A percentile compares a stretch with the other conserved stretches of the same genome.
phyloP scores from a whole-genome alignment of 2,797 vertebrate genomes.

The Tokudaia tokunoshimensis region DNA sequence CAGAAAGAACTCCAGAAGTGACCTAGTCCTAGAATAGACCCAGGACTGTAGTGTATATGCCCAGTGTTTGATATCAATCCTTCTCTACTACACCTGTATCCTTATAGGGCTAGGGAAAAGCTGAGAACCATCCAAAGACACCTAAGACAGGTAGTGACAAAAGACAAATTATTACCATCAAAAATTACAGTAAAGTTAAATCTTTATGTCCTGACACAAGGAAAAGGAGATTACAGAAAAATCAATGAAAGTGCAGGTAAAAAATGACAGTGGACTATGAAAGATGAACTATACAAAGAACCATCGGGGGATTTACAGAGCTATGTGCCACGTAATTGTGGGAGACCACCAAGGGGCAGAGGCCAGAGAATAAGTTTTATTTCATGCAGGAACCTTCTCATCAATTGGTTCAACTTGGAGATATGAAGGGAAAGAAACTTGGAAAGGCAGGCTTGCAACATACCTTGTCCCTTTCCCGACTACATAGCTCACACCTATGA shows the following conservation, averaged over 20 bases:
- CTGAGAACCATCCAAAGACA: neutral
- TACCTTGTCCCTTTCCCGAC: neutral
- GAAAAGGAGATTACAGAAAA: neutral
- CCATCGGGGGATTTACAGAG: neutral
- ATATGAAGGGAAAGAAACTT: neutral
- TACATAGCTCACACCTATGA: neutral
- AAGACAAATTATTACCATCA: neutral
- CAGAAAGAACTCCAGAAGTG: neutral
- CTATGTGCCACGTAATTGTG: fast-evolving
- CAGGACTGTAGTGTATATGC: neutral
- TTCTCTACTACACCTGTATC: fast-evolving
- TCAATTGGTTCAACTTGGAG: neutral
- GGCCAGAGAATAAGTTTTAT: neutral
- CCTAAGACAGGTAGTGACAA: neutral
- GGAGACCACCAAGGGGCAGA: neutral
- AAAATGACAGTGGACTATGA: neutral
- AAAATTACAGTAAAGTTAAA: neutral
- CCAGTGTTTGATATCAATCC: too few relatives aligned
- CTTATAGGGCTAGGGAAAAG: neutral
- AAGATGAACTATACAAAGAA: neutral
- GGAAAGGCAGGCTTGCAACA: neutral
- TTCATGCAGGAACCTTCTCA: neutral
- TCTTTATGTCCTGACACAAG: neutral
- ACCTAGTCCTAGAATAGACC: neutral
- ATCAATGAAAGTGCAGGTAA: neutral